These are phyloP conservation scores for Catharus minimus DNA, from an alignment of 2,113 vertebrate species.

Conservation along the genomic window DNA sequence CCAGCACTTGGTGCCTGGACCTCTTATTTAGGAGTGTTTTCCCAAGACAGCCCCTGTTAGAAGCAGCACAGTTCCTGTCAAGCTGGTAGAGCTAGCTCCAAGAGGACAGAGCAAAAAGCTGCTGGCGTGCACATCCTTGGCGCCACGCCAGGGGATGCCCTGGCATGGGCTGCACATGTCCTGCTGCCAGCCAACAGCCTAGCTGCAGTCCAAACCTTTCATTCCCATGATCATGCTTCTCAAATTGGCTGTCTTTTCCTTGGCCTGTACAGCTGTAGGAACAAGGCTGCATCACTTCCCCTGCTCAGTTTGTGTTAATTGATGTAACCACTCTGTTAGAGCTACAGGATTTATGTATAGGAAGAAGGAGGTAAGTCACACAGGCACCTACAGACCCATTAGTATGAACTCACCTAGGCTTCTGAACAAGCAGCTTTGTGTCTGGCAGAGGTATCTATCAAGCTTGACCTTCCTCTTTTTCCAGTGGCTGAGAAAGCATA, in stretches of 20 bases:
- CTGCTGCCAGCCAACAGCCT: constrained; percentile 4
- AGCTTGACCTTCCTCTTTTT: background rate
- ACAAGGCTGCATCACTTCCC: fast-evolving
- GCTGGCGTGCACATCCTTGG: background rate
- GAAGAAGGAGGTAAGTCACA: background rate
- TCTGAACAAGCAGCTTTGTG: background rate
- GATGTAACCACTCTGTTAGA: background rate
- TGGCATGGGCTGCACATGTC: background rate
- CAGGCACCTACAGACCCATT: background rate
- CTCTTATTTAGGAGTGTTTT: background rate
- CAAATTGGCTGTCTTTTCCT: background rate
- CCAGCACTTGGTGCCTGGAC: background rate
- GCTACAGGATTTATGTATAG: background rate
- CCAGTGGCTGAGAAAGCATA: background rate
- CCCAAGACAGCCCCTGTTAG: background rate
- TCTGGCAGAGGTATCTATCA: background rate
- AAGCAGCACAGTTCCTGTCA: background rate
- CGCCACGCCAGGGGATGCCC: background rate
- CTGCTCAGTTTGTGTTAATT: background rate
- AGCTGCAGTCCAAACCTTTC: background rate
- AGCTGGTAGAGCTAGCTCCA: background rate
- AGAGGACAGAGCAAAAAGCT: background rate
- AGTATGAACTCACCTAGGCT: background rate
- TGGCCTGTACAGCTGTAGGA: background rate
- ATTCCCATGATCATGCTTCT: background rate